A percentile compares a stretch with the other conserved stretches of the same genome.
These are phyloP conservation scores for Drepana arcuata DNA, from an alignment of 1,140 invertebrate genomes.

Conservation along the genomic window DNA sequence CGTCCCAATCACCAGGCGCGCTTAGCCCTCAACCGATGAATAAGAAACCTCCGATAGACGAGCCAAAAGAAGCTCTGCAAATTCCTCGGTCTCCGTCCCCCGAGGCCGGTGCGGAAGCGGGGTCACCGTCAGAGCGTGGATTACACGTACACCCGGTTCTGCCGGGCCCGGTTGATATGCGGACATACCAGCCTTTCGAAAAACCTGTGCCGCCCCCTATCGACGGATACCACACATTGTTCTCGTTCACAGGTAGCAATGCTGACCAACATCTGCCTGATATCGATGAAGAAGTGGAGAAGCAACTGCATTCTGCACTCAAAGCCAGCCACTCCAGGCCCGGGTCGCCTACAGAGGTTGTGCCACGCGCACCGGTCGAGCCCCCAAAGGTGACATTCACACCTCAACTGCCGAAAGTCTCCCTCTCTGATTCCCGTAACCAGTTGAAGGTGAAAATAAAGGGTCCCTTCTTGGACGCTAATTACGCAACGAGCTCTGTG, in stretches of 20 bases:
- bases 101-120: background rate
- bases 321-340: slow-evolving; percentile 65
- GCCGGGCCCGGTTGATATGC: slow-evolving; percentile 89
- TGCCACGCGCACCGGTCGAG: slow-evolving; percentile 61
- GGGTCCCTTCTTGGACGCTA: slow-evolving; percentile 86
- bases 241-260: slow-evolving; percentile 77
- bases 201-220: slow-evolving; percentile 30
- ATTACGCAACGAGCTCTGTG: slow-evolving; percentile 75
- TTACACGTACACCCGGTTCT: slow-evolving; percentile 79
- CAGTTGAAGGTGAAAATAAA: slow-evolving; percentile 93
- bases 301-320: slow-evolving; percentile 79
- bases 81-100: background rate
- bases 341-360: slow-evolving; percentile 33
- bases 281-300: slow-evolving; percentile 85
- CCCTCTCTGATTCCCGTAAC: slow-evolving; percentile 82
- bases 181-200: slow-evolving; percentile 80
- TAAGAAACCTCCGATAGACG: slow-evolving; percentile 34
- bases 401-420: slow-evolving; percentile 75
- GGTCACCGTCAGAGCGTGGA: slow-evolving; percentile 54
- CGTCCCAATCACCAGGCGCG: slow-evolving; percentile 73
- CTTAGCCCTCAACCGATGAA: slow-evolving; percentile 58
- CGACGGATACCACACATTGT: slow-evolving; percentile 73
- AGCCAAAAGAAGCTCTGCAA: slow-evolving; percentile 35
- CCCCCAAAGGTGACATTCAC: slow-evolving; percentile 50
- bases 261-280: slow-evolving; percentile 79